Conservation (phyloP, 2,113 vertebrate species). For the Oriolus oriolus region DNA sequence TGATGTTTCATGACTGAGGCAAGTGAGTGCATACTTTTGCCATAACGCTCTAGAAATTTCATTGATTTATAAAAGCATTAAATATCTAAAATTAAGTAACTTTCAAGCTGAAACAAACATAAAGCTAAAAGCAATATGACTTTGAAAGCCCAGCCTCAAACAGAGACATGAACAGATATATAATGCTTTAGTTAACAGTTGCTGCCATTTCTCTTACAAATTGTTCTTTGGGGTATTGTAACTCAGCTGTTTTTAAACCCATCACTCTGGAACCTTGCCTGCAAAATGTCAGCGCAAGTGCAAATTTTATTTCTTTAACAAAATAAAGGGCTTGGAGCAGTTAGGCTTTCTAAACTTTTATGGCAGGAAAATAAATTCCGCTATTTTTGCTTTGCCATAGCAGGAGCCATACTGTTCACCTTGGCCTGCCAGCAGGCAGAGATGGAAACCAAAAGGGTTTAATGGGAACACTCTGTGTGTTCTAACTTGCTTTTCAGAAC, state of each 20-base stretch:
- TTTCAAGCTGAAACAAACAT: constrained; percentile 41
- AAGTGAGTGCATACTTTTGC: background rate
- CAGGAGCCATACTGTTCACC: background rate
- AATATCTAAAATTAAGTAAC: constrained; percentile 43
- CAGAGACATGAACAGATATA: background rate
- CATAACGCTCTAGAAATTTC: background rate
- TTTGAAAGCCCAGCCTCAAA: constrained; percentile 6
- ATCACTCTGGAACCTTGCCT: constrained; percentile 61
- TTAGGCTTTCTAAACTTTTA: constrained; percentile 39
- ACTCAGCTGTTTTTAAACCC: constrained; percentile 64
- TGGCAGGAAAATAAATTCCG: constrained; percentile 9
- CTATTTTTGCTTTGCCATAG: background rate
- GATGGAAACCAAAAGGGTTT: background rate
- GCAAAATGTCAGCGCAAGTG: constrained; percentile 51
- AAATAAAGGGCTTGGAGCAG: constrained; percentile 51
- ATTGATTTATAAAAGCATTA: constrained; percentile 39
- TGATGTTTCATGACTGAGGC: background rate
- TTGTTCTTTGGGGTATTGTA: constrained; percentile 68
- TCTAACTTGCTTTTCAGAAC: background rate
- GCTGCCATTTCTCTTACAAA: constrained; percentile 59
- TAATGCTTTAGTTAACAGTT: constrained; percentile 37
- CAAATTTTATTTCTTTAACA: constrained; percentile 56
- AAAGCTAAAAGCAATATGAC: constrained; percentile 17
- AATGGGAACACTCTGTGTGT: background rate
- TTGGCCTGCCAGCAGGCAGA: background rate